Evolutionary conservation across 53 echinoderm and acorn worm species (phyloP).

Genomic region (Paelopatides confundens): DNA sequence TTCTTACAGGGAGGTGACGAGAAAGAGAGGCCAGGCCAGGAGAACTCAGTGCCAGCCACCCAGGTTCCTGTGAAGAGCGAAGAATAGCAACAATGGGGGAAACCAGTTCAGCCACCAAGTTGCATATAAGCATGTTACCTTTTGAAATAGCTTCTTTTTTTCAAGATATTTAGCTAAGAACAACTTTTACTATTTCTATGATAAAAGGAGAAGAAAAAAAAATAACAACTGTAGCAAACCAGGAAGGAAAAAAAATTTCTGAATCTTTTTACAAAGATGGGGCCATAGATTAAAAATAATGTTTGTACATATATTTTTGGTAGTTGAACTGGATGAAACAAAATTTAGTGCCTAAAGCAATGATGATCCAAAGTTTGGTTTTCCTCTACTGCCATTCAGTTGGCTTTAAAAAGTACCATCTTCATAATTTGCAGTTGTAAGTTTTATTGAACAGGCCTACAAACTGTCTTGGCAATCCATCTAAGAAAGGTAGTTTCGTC

Average conservation of each 20-base stretch:
- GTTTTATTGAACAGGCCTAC: no score
- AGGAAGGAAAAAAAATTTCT: not conserved
- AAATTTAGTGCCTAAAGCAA: conserved; percentile 11
- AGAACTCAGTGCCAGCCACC: conserved; percentile 11
- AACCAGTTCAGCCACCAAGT: conserved; percentile 33
- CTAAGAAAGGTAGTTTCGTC: no score
- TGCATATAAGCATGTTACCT: conserved; percentile 41
- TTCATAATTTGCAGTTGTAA: no score
- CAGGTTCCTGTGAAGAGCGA: conserved; percentile 35
- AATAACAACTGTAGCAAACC: not conserved
- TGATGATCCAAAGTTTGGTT: not conserved
- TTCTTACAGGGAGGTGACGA: not conserved
- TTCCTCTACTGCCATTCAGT: not conserved
- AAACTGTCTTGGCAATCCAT: no score
- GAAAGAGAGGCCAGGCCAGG: conserved; percentile 1
- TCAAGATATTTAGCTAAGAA: not conserved
- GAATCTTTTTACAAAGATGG: conserved; percentile 10
- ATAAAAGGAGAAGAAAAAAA: not conserved
- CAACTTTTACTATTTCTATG: not conserved
- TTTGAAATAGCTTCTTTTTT: not conserved
- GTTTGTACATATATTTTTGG: conserved; percentile 37
- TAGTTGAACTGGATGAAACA: conserved; percentile 17
- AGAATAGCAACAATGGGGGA: not conserved
- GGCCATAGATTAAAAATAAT: not conserved
- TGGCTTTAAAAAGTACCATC: not conserved